Evolutionary conservation across 1,140 invertebrate species (phyloP), one percentile per base, ranked within the genome.

Genomic region (Kradibia gibbosae): DNA sequence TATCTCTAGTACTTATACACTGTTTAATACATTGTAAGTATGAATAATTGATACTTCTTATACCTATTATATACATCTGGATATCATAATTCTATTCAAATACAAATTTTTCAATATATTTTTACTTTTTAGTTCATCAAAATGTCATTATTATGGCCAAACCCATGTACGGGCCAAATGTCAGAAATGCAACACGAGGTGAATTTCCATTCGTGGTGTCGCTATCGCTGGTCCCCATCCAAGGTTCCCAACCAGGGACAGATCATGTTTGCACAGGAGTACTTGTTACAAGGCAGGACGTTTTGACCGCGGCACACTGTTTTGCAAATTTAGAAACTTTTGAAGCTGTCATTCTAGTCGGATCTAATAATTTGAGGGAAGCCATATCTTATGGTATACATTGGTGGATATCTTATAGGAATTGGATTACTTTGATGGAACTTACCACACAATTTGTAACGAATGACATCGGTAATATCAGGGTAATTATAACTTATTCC

Each of bases 251-350:
- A 10, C 28, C 11, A 10, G 0, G 0, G 1, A 28, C 17, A 20
- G 2, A 17, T 3, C 60, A 65, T 65, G 17, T 11, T 15, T 65
- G 60, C 22, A 65, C 60, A 11, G 60, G 31, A 17, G 10, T 28
- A 20, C 31, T 65, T 11, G 22, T 65, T 36, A 65, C 60, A 36
- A 34, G 60, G 10, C 31, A 65, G 8, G 60, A 65, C 22, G 60
- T 65, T 65, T 65, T 65, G 36, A 36, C 60, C 22, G 60, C 60
- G 4, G 60, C n/a, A 36, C 60, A 65, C 28, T 65, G 60, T 36
- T 3, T 65, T 8, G n/a, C 34, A 3, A 15, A 36, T 3, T 11
- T 20, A 36, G 7, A 0, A 20, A 36, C 13, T 2, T 0, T 36
- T 0, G 7, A 36, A 36, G 4, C 36, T 0, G 28, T 34, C 17